Percentiles rank a stretch among this genome's conserved stretches.
Conservation (phyloP, 2,888 invertebrate species). For the Lobophora halterata region DNA sequence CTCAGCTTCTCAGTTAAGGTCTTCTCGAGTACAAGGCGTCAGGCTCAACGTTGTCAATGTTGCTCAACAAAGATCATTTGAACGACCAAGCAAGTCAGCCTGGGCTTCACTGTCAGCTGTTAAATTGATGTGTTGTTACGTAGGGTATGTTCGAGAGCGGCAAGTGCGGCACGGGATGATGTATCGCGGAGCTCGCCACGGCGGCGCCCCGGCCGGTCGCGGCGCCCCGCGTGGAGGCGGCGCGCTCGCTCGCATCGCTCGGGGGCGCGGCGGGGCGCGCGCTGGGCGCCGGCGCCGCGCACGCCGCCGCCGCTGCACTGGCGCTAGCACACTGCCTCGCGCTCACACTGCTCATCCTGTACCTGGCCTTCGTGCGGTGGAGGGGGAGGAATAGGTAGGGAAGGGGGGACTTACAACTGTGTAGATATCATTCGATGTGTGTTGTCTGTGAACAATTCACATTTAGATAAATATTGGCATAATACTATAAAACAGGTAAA, state of each 20-base stretch:
- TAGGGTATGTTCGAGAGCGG: slow-evolving; percentile 92
- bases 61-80: no score
- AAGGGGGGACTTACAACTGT: no score
- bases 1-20: no score
- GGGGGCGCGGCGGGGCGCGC: slow-evolving; percentile 36
- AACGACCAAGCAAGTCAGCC: no score
- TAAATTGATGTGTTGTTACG: neutral
- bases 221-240: slow-evolving; percentile 35
- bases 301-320: slow-evolving; percentile 40
- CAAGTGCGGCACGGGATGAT: slow-evolving; percentile 90
- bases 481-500: no score
- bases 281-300: slow-evolving; percentile 31
- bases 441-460: no score
- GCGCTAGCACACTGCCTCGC: slow-evolving; percentile 39
- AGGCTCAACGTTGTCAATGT: no score
- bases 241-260: slow-evolving; percentile 37
- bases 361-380: slow-evolving; percentile 22
- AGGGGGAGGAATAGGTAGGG: no score
- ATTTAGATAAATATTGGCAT: no score
- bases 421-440: no score
- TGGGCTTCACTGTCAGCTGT: no score
- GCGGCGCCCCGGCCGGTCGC: slow-evolving; percentile 39
- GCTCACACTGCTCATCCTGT: slow-evolving; percentile 48
- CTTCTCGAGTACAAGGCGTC: no score
- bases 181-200: slow-evolving; percentile 59